Conservation (phyloP, 1,140 invertebrate genomes). For the Zaprionus camerounensis region DNA sequence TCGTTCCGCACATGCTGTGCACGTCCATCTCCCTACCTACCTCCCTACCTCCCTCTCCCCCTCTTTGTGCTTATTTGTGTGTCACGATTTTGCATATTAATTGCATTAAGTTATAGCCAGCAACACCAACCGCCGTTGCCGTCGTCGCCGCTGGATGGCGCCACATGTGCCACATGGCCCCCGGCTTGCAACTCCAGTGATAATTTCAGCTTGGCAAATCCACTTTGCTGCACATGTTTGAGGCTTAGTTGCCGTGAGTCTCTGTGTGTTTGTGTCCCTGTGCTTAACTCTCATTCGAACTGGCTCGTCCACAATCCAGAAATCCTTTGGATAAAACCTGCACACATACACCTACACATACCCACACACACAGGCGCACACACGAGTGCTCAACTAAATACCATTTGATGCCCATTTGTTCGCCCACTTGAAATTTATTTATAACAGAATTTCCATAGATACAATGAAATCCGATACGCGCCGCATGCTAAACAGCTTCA, state of each 20-base stretch:
- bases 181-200: conserved; percentile 54
- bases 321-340: conserved; percentile 32
- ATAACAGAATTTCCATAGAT: conserved; percentile 46
- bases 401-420: conserved; percentile 35
- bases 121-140: conserved; percentile 25
- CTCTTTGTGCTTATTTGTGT: conserved; percentile 38
- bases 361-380: conserved; percentile 20
- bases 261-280: neutral
- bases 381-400: conserved; percentile 32
- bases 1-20: conserved; percentile 63
- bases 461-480: conserved; percentile 49
- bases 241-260: conserved; percentile 58
- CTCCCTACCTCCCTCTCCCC: no score
- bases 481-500: conserved; percentile 20
- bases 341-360: conserved; percentile 4
- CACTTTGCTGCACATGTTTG: conserved; percentile 77
- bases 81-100: conserved; percentile 84
- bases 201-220: conserved; percentile 81
- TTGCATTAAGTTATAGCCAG: conserved; percentile 83
- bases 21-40: conserved; percentile 16
- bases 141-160: conserved; percentile 52
- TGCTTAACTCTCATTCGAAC: conserved; percentile 69
- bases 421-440: conserved; percentile 57
- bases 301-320: conserved; percentile 39
- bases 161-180: conserved; percentile 59